Evolutionary conservation across 1,140 invertebrate genomes (phyloP).

Genomic region (Eriocheir sinensis): DNA sequence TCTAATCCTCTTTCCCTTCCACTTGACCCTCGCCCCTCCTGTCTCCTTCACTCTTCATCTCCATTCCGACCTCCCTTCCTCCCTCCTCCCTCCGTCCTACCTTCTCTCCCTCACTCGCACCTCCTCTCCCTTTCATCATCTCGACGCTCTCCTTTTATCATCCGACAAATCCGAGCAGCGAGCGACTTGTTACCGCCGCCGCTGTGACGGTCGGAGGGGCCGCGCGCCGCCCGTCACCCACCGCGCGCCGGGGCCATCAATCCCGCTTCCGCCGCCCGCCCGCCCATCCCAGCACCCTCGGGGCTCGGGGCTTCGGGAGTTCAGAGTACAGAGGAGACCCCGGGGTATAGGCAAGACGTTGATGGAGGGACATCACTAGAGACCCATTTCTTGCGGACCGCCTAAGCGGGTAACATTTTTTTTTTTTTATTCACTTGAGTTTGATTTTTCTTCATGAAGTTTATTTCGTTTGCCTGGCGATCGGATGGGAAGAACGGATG

Average conservation of each 20-base stretch:
- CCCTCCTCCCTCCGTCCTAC: neutral
- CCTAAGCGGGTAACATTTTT: neutral
- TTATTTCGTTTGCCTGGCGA: neutral
- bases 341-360: neutral
- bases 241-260: neutral
- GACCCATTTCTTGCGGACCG: neutral
- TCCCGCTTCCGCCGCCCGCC: neutral
- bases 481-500: neutral
- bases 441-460: no score
- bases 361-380: no score
- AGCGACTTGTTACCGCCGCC: slow-evolving; percentile 48
- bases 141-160: slow-evolving; percentile 57
- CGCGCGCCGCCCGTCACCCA: neutral
- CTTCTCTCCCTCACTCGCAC: slow-evolving; percentile 25
- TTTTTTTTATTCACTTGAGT: neutral
- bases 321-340: neutral
- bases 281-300: neutral
- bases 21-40: slow-evolving; percentile 10
- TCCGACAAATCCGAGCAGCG: slow-evolving; percentile 49
- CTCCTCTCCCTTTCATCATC: slow-evolving; percentile 39
- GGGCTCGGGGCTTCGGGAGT: neutral
- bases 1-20: neutral
- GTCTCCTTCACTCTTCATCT: slow-evolving; percentile 23
- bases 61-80: neutral
- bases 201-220: neutral